Evolutionary conservation across 2,888 invertebrate genomes (phyloP).

Genomic region (Thecophora atra): DNA sequence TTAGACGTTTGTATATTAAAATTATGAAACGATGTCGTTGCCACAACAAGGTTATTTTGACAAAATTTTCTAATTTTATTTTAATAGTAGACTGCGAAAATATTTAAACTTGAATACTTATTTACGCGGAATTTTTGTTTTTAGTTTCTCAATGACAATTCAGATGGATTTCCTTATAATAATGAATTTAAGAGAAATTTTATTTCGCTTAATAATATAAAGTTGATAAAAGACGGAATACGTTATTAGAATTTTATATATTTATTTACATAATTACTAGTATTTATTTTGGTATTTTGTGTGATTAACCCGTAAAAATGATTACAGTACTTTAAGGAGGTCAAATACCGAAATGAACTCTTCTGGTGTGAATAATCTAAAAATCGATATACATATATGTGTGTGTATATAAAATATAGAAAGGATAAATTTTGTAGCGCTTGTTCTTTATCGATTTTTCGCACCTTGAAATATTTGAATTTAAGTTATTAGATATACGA

Average conservation of each 20-base stretch:
- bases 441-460: slow-evolving; percentile 13
- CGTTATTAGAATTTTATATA: too few relatives aligned
- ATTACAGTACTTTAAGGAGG: slow-evolving; percentile 7
- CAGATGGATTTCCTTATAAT: slow-evolving; percentile 1
- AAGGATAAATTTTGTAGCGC: neutral
- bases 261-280: too few relatives aligned
- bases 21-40: slow-evolving; percentile 41
- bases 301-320: neutral
- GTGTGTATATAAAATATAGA: neutral
- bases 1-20: too few relatives aligned
- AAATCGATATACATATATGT: slow-evolving; percentile 1
- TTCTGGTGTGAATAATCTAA: neutral
- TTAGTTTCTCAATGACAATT: slow-evolving; percentile 4
- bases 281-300: neutral
- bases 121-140: neutral
- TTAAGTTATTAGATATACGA: too few relatives aligned
- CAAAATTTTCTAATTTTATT: slow-evolving; percentile 14
- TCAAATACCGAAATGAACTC: neutral
- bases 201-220: slow-evolving; percentile 18
- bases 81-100: neutral
- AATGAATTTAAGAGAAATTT: slow-evolving; percentile 11
- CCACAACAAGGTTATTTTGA: slow-evolving; percentile 41
- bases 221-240: too few relatives aligned
- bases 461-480: too few relatives aligned
- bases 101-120: neutral